Evolutionary conservation across 2,113 vertebrate genomes (phyloP), one percentile per base, ranked within the genome.

Genomic region (Rhineura floridana): DNA sequence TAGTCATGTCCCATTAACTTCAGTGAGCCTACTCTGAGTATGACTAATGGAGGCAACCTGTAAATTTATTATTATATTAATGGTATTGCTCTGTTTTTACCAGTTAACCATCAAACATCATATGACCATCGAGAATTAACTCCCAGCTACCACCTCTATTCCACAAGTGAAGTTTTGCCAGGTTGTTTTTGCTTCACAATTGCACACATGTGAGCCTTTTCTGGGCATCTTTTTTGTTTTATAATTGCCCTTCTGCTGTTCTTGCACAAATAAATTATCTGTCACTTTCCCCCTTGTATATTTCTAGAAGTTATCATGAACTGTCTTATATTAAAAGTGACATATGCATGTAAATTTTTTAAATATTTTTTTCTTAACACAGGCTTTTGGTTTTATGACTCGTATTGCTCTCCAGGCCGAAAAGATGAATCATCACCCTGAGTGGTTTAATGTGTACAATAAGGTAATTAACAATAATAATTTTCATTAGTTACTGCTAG

Each of bases 311-410:
- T 62, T 63, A 55, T 70, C 3, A 63, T 50, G 59, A 81, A 33
- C 44, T 44, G 33, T 46, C 25, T 48, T 46, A 73, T 87, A 21
- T 39, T 33, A 55, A 77, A 46, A 87, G 11, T 76, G 9, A 42
- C 46, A 0, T 19, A 84, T 30, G 21, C 77, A 83, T 25, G 30
- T 39, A 2, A 44, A 11, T 85, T 87, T 59, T 59, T 89, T n/a
- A 52, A 33, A 39, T 44, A 5, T 33, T 77, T 93, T 91, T 88
- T 94, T 87, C 88, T 69, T 89, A 67, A 92, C 79, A 62, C 90
- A 99, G 98, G 99, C 98, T 3, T 99, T 99, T 79, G 98, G 99
- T 93, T 99, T 99, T 95, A 99, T 99, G 98, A 98, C 98, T 0
- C 97, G 98, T 3, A 98, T 99, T 84, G 99, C 99, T 92, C 95